A percentile compares a stretch with the other conserved stretches of the same genome.
phyloP scores from a whole-genome alignment of 2,888 invertebrate species.

The Ischnus inquisitorius region DNA sequence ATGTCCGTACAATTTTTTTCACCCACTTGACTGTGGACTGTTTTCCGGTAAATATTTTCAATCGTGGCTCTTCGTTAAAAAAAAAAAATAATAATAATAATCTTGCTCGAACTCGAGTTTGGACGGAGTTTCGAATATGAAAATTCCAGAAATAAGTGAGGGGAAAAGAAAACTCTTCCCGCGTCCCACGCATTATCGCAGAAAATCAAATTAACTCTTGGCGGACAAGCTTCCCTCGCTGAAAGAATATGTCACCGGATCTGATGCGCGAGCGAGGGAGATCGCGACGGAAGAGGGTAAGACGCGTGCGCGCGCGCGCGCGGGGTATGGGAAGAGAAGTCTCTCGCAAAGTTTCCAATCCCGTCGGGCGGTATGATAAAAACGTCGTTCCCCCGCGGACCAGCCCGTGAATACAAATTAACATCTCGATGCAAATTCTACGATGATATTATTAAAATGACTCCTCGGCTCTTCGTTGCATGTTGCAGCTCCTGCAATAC shows the following conservation, averaged over 20 bases:
- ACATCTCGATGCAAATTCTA: constrained; percentile 65
- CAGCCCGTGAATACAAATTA: constrained; percentile 67
- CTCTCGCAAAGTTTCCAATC: constrained; percentile 61
- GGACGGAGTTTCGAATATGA: not conserved
- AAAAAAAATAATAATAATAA: not conserved
- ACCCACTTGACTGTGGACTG: too few species aligned
- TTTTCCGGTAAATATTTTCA: too few species aligned
- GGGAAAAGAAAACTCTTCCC: not conserved
- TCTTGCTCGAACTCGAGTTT: not conserved
- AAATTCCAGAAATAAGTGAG: not conserved
- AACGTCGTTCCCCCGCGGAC: constrained; percentile 49
- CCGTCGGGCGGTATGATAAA: constrained; percentile 50
- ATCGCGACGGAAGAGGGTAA: not conserved
- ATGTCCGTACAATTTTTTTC: too few species aligned
- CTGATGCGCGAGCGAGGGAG: not conserved
- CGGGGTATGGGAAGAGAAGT: constrained; percentile 12
- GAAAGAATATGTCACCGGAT: not conserved
- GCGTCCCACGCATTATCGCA: not conserved
- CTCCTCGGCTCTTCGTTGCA: constrained; percentile 6
- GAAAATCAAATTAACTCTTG: constrained; percentile 16
- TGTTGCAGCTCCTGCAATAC: constrained; percentile 30
- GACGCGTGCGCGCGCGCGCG: too few species aligned
- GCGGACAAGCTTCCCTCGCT: not conserved
- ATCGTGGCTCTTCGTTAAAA: too few species aligned
- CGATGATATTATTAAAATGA: constrained; percentile 68